Evolutionary conservation across 2,113 vertebrate genomes (phyloP).

Genomic region (Eonycteris spelaea): DNA sequence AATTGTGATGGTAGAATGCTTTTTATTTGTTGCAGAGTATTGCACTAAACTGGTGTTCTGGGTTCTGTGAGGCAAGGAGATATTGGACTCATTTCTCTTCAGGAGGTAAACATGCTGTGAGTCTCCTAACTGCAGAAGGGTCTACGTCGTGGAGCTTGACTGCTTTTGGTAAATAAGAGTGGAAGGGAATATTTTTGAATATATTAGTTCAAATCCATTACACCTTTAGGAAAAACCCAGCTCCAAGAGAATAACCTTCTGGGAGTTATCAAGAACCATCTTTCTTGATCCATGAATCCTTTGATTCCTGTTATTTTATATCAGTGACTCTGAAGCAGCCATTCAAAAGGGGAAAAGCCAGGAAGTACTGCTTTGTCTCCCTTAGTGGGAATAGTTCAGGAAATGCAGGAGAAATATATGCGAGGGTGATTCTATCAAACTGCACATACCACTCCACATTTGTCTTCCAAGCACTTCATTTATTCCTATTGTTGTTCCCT

Average conservation of each 20-base stretch:
- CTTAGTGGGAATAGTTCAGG: slow-evolving; percentile 13
- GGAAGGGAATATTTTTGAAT: neutral
- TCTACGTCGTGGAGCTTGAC: neutral
- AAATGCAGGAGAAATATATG: slow-evolving; percentile 14
- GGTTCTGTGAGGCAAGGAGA: neutral
- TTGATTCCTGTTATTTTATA: neutral
- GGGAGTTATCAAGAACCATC: neutral
- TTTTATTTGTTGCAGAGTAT: neutral
- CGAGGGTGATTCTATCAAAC: neutral
- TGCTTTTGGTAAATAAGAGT: neutral
- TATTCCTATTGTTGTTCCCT: neutral
- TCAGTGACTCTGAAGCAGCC: neutral
- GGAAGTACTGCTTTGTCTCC: neutral
- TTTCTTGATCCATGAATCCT: neutral
- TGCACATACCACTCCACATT: neutral
- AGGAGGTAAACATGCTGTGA: neutral
- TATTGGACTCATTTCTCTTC: neutral
- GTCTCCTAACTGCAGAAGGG: neutral
- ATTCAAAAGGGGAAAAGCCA: neutral
- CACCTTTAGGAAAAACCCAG: neutral
- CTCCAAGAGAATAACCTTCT: neutral
- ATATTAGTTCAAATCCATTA: neutral
- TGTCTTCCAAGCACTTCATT: neutral
- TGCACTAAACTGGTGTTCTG: neutral
- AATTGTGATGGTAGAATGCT: neutral